Base-by-base conservation (phyloP, 2,113 vertebrate genomes). In the Myotis brandtii region DNA sequence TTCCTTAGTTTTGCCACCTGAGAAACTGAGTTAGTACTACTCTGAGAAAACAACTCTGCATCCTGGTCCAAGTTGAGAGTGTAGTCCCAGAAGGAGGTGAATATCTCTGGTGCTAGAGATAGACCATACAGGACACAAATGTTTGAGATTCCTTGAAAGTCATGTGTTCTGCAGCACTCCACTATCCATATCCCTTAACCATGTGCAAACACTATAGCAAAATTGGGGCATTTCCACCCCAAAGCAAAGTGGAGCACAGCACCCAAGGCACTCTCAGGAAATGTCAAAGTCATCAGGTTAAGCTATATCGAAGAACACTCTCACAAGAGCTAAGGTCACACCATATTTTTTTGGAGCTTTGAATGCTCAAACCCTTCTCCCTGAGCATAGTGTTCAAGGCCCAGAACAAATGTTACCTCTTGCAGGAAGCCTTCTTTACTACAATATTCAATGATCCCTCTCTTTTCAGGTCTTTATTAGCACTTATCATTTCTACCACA, bases 141-240 rank as follows among this genome's bases (percentile, higher is more conserved):
- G 87, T 64, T 84, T 85, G 32, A 92, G 73, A 91, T 90, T 54
- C 67, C 59, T 91, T 79, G 82, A 69, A 92, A 90, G 72, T 62
- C 91, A 66, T 20, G 13, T 66, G 62, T 13, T 17, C 34, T 56
- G 76, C 20, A 80, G 30, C 50, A 80, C 48, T 82, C 30, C 27
- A 50, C 21, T 59, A 11, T 23, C 43, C 11, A 88, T 18, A 50
- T 62, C 40, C 37, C 20, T 86, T 64, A 54, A 69, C 20, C 48
- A 77, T 37, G 82, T 93, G 54, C 18, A 77, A 81, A 95, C 37
- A 86, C 5, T 48, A 76, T 0, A 37, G 66, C 43, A 67, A 83
- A 86, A 69, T 0, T 6, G 20, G 73, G 30, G 72, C 43, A 91
- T 93, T 96, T 94, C 43, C 9, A 67, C 32, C 43, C 4, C 62